Percentiles rank a stretch among this genome's conserved stretches.
Evolutionary conservation across 2,888 invertebrate genomes (phyloP).

Genomic region (Eudemis profundana): DNA sequence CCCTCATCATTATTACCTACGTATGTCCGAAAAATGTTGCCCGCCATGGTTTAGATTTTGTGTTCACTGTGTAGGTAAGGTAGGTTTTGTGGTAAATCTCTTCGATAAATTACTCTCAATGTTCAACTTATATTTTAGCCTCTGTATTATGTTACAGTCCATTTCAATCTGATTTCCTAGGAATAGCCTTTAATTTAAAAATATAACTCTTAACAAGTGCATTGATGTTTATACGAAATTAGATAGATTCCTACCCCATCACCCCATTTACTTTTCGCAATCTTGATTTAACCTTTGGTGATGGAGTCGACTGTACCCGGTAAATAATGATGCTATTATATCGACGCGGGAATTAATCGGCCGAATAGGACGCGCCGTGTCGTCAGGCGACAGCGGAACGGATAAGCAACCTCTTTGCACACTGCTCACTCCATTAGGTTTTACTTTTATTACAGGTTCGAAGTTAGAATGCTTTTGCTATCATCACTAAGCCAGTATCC

Average conservation of each 20-base stretch:
- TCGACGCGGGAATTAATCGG: constrained; percentile 37
- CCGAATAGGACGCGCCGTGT: constrained; percentile 32
- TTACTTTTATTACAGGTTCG: constrained; percentile 38
- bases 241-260: neutral
- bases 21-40: no score
- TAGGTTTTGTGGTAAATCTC: no score
- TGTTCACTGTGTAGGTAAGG: no score
- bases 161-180: no score
- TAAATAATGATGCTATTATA: constrained; percentile 39
- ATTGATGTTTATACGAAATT: no score
- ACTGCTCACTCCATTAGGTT: constrained; percentile 38
- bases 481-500: neutral
- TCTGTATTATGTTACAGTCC: no score
- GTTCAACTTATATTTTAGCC: no score
- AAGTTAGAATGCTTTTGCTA: constrained; percentile 25
- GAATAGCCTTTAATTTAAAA: no score
- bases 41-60: neutral
- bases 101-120: no score
- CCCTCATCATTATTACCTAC: no score
- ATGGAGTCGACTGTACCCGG: constrained; percentile 17
- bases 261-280: neutral
- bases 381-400: constrained; percentile 25
- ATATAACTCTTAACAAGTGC: no score
- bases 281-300: neutral
- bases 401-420: constrained; percentile 30